These are phyloP conservation scores for Sepioteuthis lessoniana DNA, from an alignment of 2,888 invertebrate species.

Conservation along the genomic window DNA sequence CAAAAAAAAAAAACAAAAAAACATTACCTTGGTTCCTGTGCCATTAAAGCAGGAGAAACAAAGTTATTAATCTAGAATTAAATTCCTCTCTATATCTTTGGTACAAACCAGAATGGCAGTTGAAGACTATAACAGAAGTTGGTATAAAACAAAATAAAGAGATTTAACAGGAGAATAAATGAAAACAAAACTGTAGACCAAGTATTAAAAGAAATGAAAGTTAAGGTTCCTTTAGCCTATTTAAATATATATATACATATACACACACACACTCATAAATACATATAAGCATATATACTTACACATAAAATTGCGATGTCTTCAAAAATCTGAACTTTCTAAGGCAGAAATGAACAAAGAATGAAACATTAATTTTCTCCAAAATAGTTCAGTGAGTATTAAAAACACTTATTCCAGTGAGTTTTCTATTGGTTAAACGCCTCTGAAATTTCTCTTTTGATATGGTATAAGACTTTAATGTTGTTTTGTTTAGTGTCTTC, in stretches of 20 bases:
- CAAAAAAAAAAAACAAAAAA: neutral
- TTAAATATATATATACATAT: neutral
- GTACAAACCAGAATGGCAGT: neutral
- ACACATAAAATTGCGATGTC: too few relatives aligned
- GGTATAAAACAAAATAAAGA: neutral
- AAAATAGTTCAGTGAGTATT: too few relatives aligned
- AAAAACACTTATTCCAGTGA: too few relatives aligned
- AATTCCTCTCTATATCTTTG: neutral
- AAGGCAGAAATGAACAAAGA: too few relatives aligned
- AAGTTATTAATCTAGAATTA: neutral
- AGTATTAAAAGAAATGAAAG: neutral
- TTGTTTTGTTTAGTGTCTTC: too few relatives aligned
- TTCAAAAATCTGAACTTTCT: too few relatives aligned
- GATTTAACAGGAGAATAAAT: too few relatives aligned
- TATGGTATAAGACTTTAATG: too few relatives aligned
- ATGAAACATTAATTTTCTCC: too few relatives aligned
- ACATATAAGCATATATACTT: neutral
- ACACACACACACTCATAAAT: neutral
- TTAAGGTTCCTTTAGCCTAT: neutral
- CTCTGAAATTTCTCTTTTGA: too few relatives aligned
- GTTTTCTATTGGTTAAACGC: too few relatives aligned
- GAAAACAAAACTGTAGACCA: neutral
- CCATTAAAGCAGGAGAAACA: neutral
- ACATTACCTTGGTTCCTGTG: neutral
- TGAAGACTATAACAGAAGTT: neutral